Percentiles rank a stretch among this genome's conserved stretches.
phyloP scores from a whole-genome alignment of 2,888 invertebrate species.

The Ctena decussata region DNA sequence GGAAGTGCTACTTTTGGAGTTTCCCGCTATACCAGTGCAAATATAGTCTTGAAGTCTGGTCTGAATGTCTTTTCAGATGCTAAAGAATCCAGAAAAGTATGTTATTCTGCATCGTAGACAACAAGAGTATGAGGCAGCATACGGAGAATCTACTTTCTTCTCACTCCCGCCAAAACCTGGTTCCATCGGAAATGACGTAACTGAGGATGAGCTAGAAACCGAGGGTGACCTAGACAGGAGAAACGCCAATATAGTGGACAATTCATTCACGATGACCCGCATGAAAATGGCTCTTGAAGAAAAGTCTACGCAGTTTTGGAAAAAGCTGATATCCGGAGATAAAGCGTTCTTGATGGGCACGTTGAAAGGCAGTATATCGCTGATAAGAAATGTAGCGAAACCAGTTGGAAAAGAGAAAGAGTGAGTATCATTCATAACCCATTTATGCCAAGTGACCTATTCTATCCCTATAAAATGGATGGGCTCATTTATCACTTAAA shows the following conservation, averaged over 20 bases:
- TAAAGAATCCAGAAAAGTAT: background rate
- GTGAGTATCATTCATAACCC: background rate
- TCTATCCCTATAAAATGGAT: no score
- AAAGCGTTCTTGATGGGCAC: background rate
- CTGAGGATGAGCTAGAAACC: background rate
- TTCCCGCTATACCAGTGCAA: no score
- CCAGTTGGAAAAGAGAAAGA: background rate
- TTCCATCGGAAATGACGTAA: background rate
- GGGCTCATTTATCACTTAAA: no score
- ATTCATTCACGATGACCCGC: background rate
- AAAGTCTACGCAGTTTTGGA: background rate
- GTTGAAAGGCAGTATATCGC: background rate
- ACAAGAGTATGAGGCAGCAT: background rate
- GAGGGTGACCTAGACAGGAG: background rate
- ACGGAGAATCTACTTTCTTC: background rate
- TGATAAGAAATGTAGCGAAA: background rate
- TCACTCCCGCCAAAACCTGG: background rate
- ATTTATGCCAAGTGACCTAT: no score
- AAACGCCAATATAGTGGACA: background rate
- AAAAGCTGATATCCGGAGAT: background rate
- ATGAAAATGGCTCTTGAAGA: background rate
- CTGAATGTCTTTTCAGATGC: background rate
- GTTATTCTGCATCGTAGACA: background rate
- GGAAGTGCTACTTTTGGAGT: no score
- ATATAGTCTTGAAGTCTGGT: no score